A percentile compares a stretch with the other conserved stretches of the same genome.
These are phyloP conservation scores for Acleris sparsana DNA, from an alignment of 2,888 invertebrate genomes.

Conservation along the genomic window DNA sequence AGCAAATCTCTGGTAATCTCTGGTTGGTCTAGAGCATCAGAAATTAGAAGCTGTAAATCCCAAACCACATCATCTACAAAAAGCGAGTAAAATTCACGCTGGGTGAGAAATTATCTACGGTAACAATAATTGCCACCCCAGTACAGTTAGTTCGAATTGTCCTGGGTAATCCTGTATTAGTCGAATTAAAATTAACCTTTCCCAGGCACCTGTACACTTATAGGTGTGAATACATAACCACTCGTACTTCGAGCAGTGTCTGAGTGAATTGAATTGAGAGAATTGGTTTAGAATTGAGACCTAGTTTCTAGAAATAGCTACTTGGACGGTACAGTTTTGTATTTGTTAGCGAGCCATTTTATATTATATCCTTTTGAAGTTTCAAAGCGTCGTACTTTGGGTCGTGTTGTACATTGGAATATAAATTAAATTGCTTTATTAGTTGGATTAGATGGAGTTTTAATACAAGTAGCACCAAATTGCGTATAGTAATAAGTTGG, in stretches of 20 bases:
- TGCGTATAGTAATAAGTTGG: no score
- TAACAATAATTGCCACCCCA: slow-evolving; percentile 29
- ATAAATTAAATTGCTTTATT: no score
- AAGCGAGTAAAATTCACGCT: slow-evolving; percentile 6
- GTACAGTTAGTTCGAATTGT: slow-evolving; percentile 36
- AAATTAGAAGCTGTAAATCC: not conserved
- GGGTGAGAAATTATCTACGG: slow-evolving; percentile 29
- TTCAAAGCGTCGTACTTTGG: no score
- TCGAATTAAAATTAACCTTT: slow-evolving; percentile 51
- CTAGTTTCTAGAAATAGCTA: slow-evolving; percentile 26
- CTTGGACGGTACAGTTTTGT: slow-evolving; percentile 11
- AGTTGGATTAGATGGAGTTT: no score
- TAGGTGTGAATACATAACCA: slow-evolving; percentile 27
- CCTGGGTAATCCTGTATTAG: slow-evolving; percentile 46
- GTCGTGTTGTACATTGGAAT: no score
- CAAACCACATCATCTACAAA: not conserved
- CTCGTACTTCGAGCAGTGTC: slow-evolving; percentile 9
- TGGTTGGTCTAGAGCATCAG: not conserved
- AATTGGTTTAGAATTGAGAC: slow-evolving; percentile 26
- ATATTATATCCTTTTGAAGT: no score
- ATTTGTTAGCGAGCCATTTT: slow-evolving; percentile 1
- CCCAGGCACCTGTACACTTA: slow-evolving; percentile 6
- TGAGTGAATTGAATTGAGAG: slow-evolving; percentile 24
- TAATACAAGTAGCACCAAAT: no score
- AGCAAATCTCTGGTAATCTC: no score